phyloP scores from a whole-genome alignment of 92 coral and sea anemone species.

The Umimayanthus kanabou region DNA sequence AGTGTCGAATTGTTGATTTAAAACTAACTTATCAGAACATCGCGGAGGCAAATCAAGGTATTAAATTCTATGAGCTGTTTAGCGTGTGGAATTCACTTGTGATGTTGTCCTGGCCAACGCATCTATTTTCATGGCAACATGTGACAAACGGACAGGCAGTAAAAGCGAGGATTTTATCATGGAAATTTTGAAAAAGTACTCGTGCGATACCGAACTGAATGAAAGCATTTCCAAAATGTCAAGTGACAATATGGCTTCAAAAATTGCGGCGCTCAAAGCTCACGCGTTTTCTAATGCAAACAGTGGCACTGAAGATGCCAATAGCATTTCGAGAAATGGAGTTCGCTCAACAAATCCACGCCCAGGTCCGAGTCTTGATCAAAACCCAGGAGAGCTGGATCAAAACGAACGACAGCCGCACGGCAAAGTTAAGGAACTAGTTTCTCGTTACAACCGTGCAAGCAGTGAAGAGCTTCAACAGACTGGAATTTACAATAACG shows the following conservation, averaged over 20 bases:
- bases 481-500: not conserved
- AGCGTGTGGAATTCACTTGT: constrained; percentile 15
- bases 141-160: not conserved
- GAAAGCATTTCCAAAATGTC: constrained; percentile 64
- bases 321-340: constrained; percentile 59
- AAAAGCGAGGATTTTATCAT: constrained; percentile 42
- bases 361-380: constrained; percentile 56
- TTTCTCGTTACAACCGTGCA: constrained; percentile 21
- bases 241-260: constrained; percentile 65
- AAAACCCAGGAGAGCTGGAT: constrained; percentile 31
- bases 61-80: not conserved
- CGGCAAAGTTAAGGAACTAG: not conserved
- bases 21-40: too few species aligned
- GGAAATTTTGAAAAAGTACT: constrained; percentile 72
- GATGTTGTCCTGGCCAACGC: not conserved
- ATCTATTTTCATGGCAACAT: constrained; percentile 7
- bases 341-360: constrained; percentile 72
- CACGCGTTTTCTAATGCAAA: constrained; percentile 78
- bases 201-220: constrained; percentile 43
- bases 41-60: not conserved
- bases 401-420: constrained; percentile 16
- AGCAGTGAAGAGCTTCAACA: constrained; percentile 6
- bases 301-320: constrained; percentile 70
- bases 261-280: constrained; percentile 66
- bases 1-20: not conserved